phyloP scores from a whole-genome alignment of 1,140 invertebrate species.

The Pogonomyrmex barbatus region DNA sequence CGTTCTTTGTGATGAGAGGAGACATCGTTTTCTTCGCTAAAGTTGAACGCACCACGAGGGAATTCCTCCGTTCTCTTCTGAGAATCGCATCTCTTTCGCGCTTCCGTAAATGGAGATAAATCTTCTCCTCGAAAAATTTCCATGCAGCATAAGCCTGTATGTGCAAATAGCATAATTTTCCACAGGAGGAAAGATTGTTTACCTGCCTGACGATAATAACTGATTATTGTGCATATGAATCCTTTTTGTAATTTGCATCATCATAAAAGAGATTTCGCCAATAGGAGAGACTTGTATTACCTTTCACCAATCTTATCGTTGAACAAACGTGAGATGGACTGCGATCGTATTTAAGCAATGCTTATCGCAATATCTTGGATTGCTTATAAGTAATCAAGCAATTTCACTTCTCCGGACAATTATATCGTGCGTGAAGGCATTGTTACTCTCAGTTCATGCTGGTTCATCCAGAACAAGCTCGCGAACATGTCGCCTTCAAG shows the following conservation, averaged over 20 bases:
- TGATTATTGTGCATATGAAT: neutral
- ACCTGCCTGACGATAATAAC: neutral
- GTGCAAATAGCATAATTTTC: conserved; percentile 12
- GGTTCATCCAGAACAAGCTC: neutral
- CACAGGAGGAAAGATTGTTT: neutral
- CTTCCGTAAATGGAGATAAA: conserved; percentile 6
- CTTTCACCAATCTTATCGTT: conserved; percentile 49
- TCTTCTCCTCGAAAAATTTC: neutral
- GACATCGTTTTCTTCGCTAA: neutral
- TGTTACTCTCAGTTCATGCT: neutral
- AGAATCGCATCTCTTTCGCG: neutral
- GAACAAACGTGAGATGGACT: conserved; percentile 29
- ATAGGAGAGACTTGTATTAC: neutral
- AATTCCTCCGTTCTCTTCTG: neutral
- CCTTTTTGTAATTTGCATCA: conserved; percentile 27
- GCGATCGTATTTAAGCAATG: neutral
- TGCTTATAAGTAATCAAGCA: conserved; percentile 49
- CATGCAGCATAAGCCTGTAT: no score
- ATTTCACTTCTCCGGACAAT: neutral
- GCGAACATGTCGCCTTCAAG: conserved; percentile 46
- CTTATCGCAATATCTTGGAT: conserved; percentile 47
- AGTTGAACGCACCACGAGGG: neutral
- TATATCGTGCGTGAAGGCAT: neutral
- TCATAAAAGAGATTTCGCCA: neutral
- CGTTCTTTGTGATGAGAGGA: neutral